Evolutionary conservation across 2,797 vertebrate species (phyloP).

Genomic region (Crypturellus tataupa): DNA sequence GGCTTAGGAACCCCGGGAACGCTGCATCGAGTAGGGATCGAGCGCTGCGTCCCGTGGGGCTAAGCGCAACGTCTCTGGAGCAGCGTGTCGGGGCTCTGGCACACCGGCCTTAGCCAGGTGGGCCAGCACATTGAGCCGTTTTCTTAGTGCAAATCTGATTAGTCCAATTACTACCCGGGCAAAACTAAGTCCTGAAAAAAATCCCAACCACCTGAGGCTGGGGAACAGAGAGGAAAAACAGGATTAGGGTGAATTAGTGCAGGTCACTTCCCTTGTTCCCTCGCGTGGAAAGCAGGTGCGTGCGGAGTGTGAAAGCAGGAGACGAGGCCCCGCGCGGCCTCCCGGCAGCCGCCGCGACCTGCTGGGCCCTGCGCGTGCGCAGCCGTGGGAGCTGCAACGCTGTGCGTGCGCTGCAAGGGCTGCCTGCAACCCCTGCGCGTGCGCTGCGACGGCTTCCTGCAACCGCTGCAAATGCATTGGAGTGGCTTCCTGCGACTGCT

Average conservation of each 20-base stretch:
- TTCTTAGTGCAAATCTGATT: slow-evolving; percentile 57
- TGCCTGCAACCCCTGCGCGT: too few species aligned
- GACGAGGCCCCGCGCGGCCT: accelerated
- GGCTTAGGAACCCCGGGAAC: not conserved
- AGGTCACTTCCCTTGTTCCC: slow-evolving; percentile 24
- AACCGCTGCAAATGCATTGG: too few species aligned
- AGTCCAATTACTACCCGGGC: slow-evolving; percentile 43
- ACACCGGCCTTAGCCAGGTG: not conserved
- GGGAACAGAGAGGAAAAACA: slow-evolving; percentile 59
- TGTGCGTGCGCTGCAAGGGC: too few species aligned
- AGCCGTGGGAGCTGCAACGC: too few species aligned
- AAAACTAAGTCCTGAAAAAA: slow-evolving; percentile 36
- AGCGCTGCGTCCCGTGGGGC: not conserved
- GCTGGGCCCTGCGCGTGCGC: too few species aligned
- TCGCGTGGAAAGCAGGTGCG: slow-evolving; percentile 25
- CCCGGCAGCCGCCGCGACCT: too few species aligned
- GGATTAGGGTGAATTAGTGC: slow-evolving; percentile 68
- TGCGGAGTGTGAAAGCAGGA: not conserved
- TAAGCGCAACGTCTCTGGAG: not conserved
- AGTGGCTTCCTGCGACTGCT: too few species aligned
- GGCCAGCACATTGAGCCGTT: not conserved
- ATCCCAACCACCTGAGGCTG: slow-evolving; percentile 26
- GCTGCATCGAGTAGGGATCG: accelerated
- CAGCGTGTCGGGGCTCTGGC: not conserved
- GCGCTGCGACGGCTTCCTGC: too few species aligned